phyloP scores from a whole-genome alignment of 1,140 invertebrate species.

The Hetaerina americana region DNA sequence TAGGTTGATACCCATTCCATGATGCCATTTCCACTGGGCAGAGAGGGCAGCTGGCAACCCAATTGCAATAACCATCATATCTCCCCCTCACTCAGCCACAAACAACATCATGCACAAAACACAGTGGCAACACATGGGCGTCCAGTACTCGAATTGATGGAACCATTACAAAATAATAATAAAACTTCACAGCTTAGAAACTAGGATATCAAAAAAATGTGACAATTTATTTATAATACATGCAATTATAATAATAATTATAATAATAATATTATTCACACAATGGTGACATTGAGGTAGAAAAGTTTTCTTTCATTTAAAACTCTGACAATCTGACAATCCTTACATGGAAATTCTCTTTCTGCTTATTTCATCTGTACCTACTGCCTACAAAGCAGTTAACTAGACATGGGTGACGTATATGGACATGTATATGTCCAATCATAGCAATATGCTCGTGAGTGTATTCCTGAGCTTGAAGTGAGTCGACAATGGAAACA shows the following conservation, averaged over 20 bases:
- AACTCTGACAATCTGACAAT: neutral
- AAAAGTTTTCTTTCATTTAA: neutral
- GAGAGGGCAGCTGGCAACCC: neutral
- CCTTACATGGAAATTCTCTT: neutral
- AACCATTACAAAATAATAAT: neutral
- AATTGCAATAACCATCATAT: neutral
- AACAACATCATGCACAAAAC: neutral
- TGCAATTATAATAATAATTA: neutral
- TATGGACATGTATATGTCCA: neutral
- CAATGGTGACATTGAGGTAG: neutral
- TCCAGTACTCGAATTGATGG: neutral
- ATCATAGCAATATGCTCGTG: neutral
- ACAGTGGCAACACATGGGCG: neutral
- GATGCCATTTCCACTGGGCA: neutral
- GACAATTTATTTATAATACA: neutral
- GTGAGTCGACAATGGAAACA: neutral
- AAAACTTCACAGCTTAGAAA: neutral
- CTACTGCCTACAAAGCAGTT: neutral
- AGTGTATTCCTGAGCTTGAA: neutral
- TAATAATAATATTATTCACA: neutral
- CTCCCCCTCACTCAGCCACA: neutral
- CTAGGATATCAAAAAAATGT: neutral
- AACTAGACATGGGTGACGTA: neutral
- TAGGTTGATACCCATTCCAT: neutral
- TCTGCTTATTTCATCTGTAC: neutral